Conservation (phyloP, 30 jellyfish, hydroid and myxozoan genomes). For the Cassiopea andromeda region DNA sequence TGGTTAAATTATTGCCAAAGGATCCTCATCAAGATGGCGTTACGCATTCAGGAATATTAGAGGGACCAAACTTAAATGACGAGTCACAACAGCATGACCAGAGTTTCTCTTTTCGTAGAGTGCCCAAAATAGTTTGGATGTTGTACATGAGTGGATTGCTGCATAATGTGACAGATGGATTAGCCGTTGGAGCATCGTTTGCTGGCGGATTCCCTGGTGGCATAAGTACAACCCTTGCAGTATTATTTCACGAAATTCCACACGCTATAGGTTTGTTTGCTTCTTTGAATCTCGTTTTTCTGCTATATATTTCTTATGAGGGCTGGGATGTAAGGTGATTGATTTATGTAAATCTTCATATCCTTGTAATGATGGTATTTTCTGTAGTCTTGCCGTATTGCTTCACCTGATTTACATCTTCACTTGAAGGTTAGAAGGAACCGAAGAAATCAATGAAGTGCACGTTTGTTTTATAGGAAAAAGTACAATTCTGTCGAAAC, state of each 20-base stretch:
- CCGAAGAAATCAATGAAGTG: too few species aligned
- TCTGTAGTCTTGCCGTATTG: too few species aligned
- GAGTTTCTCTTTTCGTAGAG: conserved; percentile 12
- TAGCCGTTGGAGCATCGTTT: conserved; percentile 93
- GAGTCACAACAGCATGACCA: not conserved
- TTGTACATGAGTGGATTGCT: conserved; percentile 65
- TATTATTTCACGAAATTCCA: conserved; percentile 88
- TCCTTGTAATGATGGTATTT: too few species aligned
- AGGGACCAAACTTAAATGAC: not conserved
- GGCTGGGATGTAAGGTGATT: not conserved
- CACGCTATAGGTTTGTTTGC: conserved; percentile 85
- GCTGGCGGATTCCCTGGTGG: conserved; percentile 93
- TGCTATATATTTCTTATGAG: too few species aligned
- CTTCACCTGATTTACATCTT: too few species aligned
- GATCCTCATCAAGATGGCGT: not conserved
- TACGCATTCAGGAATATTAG: not conserved
- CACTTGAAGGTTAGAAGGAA: too few species aligned
- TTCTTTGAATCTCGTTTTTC: not conserved
- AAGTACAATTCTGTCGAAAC: too few species aligned
- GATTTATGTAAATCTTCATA: not conserved
- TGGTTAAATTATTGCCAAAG: not conserved
- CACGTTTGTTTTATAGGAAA: too few species aligned
- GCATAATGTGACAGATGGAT: conserved; percentile 89
- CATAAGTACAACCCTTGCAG: conserved; percentile 85
- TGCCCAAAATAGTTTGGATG: conserved; percentile 87